Percentiles rank a stretch among this genome's conserved stretches.
Conservation (phyloP, 2,113 vertebrate genomes). For the Synodontis membranacea region DNA sequence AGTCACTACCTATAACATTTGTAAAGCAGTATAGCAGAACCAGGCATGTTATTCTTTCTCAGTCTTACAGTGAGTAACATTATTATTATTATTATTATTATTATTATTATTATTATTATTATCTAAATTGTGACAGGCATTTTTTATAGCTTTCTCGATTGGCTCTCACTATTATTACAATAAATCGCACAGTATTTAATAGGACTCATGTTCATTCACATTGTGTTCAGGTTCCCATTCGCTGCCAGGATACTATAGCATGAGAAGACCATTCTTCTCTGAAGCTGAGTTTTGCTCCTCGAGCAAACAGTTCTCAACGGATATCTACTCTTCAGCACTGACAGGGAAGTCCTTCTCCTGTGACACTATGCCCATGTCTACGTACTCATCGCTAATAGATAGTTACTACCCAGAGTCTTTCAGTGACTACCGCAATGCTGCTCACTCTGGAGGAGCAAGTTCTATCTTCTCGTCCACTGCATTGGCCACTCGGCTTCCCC, state of each 20-base stretch:
- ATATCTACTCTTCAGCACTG: constrained; percentile 73
- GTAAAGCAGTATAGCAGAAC: background rate
- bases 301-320: constrained; percentile 76
- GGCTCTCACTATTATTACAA: background rate
- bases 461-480: constrained; percentile 77
- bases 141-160: background rate
- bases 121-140: background rate
- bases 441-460: constrained; percentile 68
- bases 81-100: background rate
- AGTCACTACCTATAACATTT: background rate
- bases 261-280: constrained; percentile 80
- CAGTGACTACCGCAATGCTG: constrained; percentile 75
- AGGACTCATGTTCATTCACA: constrained; percentile 50
- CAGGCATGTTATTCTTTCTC: background rate
- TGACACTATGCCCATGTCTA: constrained; percentile 71
- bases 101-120: background rate
- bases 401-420: constrained; percentile 80
- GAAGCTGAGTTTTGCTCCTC: constrained; percentile 82
- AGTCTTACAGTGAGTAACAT: background rate
- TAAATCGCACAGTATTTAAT: background rate
- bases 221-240: constrained; percentile 77
- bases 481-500: constrained; percentile 78
- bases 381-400: constrained; percentile 81
- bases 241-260: constrained; percentile 76
- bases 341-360: constrained; percentile 79